phyloP scores from a whole-genome alignment of 2,113 vertebrate species.

The Chiloscyllium plagiosum region DNA sequence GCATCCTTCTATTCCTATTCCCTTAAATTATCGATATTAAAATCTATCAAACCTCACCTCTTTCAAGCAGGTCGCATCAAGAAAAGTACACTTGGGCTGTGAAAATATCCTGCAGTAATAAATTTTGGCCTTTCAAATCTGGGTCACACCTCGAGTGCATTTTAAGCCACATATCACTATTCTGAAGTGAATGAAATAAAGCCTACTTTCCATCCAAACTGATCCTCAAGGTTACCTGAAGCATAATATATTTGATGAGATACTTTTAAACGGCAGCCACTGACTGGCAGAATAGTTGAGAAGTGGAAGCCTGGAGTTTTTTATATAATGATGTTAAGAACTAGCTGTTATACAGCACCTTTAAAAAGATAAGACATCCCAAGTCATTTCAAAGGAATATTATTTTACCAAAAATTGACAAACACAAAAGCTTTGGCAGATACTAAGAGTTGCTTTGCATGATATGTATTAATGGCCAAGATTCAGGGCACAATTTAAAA shows the following conservation, averaged over 20 bases:
- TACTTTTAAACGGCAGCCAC: background rate
- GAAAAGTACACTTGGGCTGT: background rate
- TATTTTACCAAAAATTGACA: background rate
- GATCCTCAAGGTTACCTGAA: background rate
- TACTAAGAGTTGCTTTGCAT: too few species aligned
- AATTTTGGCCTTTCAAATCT: background rate
- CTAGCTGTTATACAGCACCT: background rate
- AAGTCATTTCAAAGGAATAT: background rate
- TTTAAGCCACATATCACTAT: background rate
- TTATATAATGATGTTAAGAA: background rate
- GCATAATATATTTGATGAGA: background rate
- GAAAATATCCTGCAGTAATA: background rate
- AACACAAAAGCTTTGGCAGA: background rate
- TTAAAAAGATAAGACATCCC: background rate
- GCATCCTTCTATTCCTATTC: too few species aligned
- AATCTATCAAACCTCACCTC: background rate
- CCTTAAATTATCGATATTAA: background rate
- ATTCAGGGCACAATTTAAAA: too few species aligned
- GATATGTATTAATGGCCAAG: too few species aligned
- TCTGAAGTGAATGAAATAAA: background rate
- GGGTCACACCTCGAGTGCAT: background rate
- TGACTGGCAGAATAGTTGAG: background rate
- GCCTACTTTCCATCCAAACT: background rate
- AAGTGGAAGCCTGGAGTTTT: background rate
- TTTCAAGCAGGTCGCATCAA: background rate